These are phyloP conservation scores for Zoanthus gigantus DNA, from an alignment of 92 coral and sea anemone species.

Conservation along the genomic window DNA sequence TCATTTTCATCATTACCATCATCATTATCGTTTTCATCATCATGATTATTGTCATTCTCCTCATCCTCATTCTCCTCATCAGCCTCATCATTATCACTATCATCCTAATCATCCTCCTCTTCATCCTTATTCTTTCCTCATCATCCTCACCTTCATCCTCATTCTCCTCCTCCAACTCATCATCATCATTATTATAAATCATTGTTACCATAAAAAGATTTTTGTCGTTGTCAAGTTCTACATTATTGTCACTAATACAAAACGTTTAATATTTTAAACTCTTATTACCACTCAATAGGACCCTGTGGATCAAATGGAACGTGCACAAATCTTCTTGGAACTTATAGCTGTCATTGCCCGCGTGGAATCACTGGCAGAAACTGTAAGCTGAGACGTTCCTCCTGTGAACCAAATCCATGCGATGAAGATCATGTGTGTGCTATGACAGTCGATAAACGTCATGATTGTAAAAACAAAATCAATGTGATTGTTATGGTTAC, in stretches of 20 bases:
- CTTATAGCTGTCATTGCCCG: constrained; percentile 4
- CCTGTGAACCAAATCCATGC: constrained; percentile 17
- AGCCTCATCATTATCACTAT: background rate
- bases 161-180: background rate
- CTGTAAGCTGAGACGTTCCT: constrained; percentile 17
- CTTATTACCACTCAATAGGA: background rate
- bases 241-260: too few relatives aligned
- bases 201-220: too few relatives aligned
- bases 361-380: constrained; percentile 4
- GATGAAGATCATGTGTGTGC: constrained; percentile 4
- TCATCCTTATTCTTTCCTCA: background rate
- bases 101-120: background rate
- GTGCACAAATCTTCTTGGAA: constrained; percentile 4
- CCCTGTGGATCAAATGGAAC: constrained; percentile 33
- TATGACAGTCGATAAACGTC: background rate
- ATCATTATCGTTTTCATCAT: too few relatives aligned
- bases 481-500: constrained; percentile 16
- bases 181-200: background rate
- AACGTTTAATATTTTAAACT: background rate
- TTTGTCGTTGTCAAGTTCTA: too few relatives aligned
- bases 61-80: background rate
- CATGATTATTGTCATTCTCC: background rate
- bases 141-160: background rate
- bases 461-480: background rate
- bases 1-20: too few relatives aligned